phyloP scores from a whole-genome alignment of 2,113 vertebrate genomes.

The Alosa alosa region DNA sequence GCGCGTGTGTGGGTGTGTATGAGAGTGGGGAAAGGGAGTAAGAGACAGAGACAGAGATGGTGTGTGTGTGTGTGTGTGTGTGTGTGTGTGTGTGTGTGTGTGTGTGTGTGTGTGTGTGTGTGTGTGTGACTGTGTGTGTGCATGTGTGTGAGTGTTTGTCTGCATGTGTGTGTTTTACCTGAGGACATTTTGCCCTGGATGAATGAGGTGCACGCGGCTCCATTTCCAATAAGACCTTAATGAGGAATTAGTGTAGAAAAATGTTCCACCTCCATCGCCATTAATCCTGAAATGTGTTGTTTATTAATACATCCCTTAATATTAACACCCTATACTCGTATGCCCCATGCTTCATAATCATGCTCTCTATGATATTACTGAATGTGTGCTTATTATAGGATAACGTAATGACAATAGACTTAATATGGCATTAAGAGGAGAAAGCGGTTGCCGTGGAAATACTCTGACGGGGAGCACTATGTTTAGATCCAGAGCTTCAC shows the following conservation, averaged over 20 bases:
- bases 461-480: neutral
- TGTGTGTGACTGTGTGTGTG: too few species aligned
- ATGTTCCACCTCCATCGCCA: neutral
- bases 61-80: neutral
- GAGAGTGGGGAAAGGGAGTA: too few species aligned
- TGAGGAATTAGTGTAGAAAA: neutral
- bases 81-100: neutral
- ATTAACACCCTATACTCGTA: neutral
- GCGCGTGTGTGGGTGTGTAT: neutral
- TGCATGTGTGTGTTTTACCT: neutral
- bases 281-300: neutral
- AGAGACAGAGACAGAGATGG: too few species aligned
- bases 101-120: too few species aligned
- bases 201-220: neutral
- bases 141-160: neutral
- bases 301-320: constrained; percentile 3
- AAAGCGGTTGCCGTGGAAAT: too few species aligned
- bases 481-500: too few species aligned
- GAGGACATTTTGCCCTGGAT: neutral
- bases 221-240: neutral
- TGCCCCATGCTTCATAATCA: neutral
- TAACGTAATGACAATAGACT: neutral
- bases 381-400: neutral
- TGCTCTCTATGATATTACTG: neutral
- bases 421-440: too few species aligned